These are phyloP conservation scores for Eidolon dupreanum DNA, from an alignment of 2,797 vertebrate species.

Conservation along the genomic window DNA sequence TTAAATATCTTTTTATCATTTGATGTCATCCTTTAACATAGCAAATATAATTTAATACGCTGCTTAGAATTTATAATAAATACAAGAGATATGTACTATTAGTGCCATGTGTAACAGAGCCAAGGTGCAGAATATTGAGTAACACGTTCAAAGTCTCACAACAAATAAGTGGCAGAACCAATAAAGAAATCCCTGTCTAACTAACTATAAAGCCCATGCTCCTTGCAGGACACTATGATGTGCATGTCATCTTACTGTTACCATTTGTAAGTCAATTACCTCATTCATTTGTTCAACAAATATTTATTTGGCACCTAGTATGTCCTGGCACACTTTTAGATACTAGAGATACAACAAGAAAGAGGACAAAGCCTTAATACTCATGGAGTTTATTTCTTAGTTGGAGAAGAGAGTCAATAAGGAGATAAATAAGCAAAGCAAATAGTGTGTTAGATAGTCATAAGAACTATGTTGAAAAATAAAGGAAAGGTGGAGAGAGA, in stretches of 20 bases:
- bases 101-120: not conserved
- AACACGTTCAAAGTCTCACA: not conserved
- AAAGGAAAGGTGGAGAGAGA: not conserved
- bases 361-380: not conserved
- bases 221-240: not conserved
- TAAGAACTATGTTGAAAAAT: not conserved
- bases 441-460: not conserved
- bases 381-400: not conserved
- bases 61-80: constrained; percentile 36
- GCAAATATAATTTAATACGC: not conserved
- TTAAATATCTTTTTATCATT: constrained; percentile 34
- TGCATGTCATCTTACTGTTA: not conserved
- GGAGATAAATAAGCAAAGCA: not conserved
- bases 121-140: not conserved
- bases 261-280: not conserved
- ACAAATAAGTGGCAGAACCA: constrained; percentile 8
- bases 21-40: not conserved
- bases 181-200: not conserved
- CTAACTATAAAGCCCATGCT: not conserved
- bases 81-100: not conserved
- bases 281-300: not conserved
- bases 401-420: not conserved
- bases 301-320: not conserved
- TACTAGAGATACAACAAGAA: not conserved
- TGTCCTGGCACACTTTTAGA: not conserved